A percentile compares a stretch with the other conserved stretches of the same genome.
Conservation (phyloP, 1,140 invertebrate genomes). For the Probaryconus sp. region DNA sequence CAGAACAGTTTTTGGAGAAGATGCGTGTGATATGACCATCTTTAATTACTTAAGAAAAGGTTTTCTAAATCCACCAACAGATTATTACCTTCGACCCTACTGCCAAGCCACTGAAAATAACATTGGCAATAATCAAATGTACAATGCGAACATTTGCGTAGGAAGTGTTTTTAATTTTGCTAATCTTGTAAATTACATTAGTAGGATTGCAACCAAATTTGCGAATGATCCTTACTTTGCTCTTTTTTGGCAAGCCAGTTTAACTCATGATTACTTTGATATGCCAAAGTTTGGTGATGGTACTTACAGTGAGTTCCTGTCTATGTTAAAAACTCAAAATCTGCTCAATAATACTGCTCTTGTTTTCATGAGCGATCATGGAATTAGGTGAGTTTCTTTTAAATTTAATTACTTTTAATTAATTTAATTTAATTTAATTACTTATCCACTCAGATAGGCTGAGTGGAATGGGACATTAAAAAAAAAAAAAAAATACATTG, state of each 20-base stretch:
- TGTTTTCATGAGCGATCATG: conserved; percentile 86
- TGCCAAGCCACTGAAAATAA: conserved; percentile 72
- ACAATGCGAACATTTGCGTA: conserved; percentile 79
- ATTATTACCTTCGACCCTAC: conserved; percentile 81
- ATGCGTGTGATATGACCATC: conserved; percentile 79
- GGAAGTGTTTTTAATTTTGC: conserved; percentile 77
- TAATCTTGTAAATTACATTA: conserved; percentile 73
- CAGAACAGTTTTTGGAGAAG: conserved; percentile 80
- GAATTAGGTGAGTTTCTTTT: conserved; percentile 75
- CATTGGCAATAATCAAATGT: conserved; percentile 75
- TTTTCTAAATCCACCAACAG: conserved; percentile 79
- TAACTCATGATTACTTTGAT: conserved; percentile 79
- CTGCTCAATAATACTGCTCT: conserved; percentile 79
- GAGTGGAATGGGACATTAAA: too few relatives aligned
- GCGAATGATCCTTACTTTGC: conserved; percentile 75
- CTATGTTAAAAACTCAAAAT: conserved; percentile 56
- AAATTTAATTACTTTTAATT: neutral
- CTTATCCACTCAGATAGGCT: too few relatives aligned
- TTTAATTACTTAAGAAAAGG: conserved; percentile 81
- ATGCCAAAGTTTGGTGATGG: conserved; percentile 75
- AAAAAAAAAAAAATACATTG: too few relatives aligned
- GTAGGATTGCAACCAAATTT: conserved; percentile 78
- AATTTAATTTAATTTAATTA: too few relatives aligned
- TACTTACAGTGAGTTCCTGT: conserved; percentile 68
- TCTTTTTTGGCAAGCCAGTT: conserved; percentile 78